phyloP scores from a whole-genome alignment of 2,113 vertebrate genomes.

The Odontophorus gujanensis region DNA sequence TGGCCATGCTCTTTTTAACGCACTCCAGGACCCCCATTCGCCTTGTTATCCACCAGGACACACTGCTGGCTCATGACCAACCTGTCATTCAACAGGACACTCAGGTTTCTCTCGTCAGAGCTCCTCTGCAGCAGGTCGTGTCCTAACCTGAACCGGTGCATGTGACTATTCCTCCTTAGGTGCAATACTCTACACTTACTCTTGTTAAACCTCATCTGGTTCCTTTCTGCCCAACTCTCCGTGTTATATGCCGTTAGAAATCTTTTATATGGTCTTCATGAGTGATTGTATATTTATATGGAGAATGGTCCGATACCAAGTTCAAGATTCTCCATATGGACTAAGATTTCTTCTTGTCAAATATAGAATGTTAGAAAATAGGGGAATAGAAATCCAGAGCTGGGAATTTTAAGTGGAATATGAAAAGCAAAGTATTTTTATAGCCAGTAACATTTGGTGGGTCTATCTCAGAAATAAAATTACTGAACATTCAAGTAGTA shows the following conservation, averaged over 20 bases:
- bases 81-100: no score
- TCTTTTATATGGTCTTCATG: not conserved
- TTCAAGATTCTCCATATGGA: not conserved
- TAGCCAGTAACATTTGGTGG: not conserved
- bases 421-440: not conserved
- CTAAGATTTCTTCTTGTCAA: not conserved
- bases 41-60: no score
- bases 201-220: no score
- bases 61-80: no score
- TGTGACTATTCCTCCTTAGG: no score
- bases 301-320: not conserved
- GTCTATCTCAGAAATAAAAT: not conserved
- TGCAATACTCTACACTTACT: no score
- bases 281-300: not conserved
- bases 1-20: no score
- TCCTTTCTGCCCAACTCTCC: no score
- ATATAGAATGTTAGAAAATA: not conserved
- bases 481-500: not conserved
- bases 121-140: no score
- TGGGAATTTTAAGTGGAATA: not conserved
- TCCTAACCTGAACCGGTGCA: no score
- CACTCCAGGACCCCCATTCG: no score
- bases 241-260: not conserved
- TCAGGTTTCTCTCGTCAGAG: no score
- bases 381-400: not conserved